phyloP scores from a whole-genome alignment of 1,140 invertebrate genomes.

The Philotrypesis tridentata region DNA sequence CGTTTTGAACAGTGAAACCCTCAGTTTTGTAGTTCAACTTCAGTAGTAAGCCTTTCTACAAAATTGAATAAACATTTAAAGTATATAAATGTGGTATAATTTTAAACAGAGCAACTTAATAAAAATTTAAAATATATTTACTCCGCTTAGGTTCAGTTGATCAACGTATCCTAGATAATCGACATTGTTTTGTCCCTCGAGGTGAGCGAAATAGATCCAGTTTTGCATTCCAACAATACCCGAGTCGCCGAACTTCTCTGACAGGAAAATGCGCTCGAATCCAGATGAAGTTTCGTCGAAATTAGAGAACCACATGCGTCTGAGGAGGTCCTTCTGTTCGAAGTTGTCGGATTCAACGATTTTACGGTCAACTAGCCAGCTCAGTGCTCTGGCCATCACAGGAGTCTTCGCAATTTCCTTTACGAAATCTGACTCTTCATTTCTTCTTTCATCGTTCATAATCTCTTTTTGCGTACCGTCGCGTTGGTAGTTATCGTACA shows the following conservation, averaged over 20 bases:
- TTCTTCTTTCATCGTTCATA: slow-evolving; percentile 77
- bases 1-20: slow-evolving; percentile 82
- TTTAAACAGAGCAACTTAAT: background rate
- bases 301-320: slow-evolving; percentile 85
- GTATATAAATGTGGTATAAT: background rate
- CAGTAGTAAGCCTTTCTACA: slow-evolving; percentile 79
- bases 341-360: slow-evolving; percentile 66
- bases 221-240: slow-evolving; percentile 88
- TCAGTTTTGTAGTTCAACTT: slow-evolving; percentile 87
- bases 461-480: slow-evolving; percentile 83
- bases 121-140: slow-evolving; percentile 70
- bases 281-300: slow-evolving; percentile 87
- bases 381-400: slow-evolving; percentile 75
- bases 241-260: slow-evolving; percentile 80
- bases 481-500: slow-evolving; percentile 84
- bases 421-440: slow-evolving; percentile 76
- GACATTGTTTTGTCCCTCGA: slow-evolving; percentile 79
- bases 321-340: slow-evolving; percentile 80
- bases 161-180: slow-evolving; percentile 89
- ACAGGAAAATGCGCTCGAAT: slow-evolving; percentile 91
- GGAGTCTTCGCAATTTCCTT: slow-evolving; percentile 76
- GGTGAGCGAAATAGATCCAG: slow-evolving; percentile 86
- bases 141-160: slow-evolving; percentile 79
- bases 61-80: slow-evolving; percentile 45
- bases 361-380: slow-evolving; percentile 74